Evolutionary conservation across 1,140 invertebrate genomes (phyloP).

Genomic region (Steinernema feltiae): DNA sequence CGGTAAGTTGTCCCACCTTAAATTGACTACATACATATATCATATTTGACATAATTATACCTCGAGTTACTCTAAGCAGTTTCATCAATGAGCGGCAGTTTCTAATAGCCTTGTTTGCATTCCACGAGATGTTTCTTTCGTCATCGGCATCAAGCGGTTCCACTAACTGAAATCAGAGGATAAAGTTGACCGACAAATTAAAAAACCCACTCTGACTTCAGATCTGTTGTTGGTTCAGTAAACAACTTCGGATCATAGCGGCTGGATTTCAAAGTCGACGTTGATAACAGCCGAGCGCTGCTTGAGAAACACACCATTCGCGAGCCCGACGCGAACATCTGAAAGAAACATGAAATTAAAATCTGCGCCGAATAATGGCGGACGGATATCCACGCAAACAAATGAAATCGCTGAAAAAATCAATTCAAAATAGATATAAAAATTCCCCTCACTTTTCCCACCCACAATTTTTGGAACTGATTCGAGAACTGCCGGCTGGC

Average conservation of each 20-base stretch:
- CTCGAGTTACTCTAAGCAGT: conserved; percentile 44
- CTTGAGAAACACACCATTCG: background rate
- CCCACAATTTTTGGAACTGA: too few relatives aligned
- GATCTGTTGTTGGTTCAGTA: conserved; percentile 28
- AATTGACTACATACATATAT: conserved; percentile 22
- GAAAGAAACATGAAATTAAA: too few relatives aligned
- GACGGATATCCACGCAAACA: too few relatives aligned
- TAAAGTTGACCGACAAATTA: background rate
- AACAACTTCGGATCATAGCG: conserved; percentile 33
- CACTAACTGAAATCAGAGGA: conserved; percentile 39
- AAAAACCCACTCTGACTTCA: conserved; percentile 18
- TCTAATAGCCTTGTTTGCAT: conserved; percentile 43
- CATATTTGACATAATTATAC: conserved; percentile 26
- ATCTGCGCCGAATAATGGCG: too few relatives aligned
- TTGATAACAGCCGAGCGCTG: conserved; percentile 17
- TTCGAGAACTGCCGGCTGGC: too few relatives aligned
- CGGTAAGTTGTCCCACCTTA: conserved; percentile 50
- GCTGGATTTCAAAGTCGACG: background rate
- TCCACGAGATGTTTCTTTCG: conserved; percentile 47
- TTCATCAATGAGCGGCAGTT: conserved; percentile 57
- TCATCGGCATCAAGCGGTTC: conserved; percentile 42
- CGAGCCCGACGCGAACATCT: background rate
- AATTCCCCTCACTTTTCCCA: too few relatives aligned
- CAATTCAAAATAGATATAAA: too few relatives aligned
- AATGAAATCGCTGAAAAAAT: too few relatives aligned